Conservation (phyloP, 2,113 vertebrate species). For the Pterocles gutturalis region DNA sequence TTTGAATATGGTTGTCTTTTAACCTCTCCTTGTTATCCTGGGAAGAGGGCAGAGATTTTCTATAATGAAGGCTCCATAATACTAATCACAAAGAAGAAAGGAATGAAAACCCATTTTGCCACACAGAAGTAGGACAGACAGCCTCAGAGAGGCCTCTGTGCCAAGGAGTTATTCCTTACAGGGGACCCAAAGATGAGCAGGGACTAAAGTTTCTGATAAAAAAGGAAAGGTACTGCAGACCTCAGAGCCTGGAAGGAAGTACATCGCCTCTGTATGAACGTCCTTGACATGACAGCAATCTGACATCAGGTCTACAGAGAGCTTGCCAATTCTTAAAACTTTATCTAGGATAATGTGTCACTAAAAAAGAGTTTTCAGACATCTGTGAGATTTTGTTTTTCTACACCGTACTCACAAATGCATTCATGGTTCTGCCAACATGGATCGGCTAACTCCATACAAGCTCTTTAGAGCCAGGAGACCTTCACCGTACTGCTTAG, state of each 20-base stretch:
- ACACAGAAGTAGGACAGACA: background rate
- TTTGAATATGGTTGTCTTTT: background rate
- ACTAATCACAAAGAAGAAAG: background rate
- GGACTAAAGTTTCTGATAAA: background rate
- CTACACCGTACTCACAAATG: background rate
- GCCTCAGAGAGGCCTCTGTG: background rate
- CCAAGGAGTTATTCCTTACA: background rate
- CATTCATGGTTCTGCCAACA: background rate
- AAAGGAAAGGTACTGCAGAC: background rate
- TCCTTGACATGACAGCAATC: background rate
- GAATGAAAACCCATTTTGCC: background rate
- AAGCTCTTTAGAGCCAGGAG: background rate
- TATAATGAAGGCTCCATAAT: background rate
- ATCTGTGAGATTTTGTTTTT: background rate
- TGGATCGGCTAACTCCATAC: background rate
- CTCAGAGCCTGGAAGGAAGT: background rate
- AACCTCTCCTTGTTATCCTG: background rate
- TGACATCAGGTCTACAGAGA: background rate
- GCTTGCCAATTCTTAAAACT: background rate
- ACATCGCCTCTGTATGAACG: background rate
- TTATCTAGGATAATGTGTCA: background rate
- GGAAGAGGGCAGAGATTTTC: background rate
- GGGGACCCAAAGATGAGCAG: background rate
- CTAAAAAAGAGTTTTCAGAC: background rate
- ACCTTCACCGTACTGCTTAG: background rate